Evolutionary conservation across 2,797 vertebrate species (phyloP), one percentile per base, ranked within the genome.

Genomic region (Meriones psammophilus): DNA sequence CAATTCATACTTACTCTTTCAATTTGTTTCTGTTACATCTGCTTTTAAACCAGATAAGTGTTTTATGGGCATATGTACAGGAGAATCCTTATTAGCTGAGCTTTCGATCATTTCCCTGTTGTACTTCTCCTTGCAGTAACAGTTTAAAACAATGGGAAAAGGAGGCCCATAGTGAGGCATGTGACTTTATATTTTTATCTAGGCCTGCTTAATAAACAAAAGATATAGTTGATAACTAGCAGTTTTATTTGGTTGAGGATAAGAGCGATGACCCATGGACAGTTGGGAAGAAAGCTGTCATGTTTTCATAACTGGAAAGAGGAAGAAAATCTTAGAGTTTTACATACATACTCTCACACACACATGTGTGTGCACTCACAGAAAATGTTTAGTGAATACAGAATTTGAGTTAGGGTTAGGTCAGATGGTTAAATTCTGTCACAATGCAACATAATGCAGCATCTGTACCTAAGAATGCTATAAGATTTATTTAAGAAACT

Each of bases 11-110:
- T 56, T 76, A 14, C 10, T 50, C 62, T 91, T 4, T 92, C 39
- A 80, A 20, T 79, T 88, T 93, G 30, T 83, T 95, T 92, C 58
- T 86, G 68, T 30, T 36, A n/a, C 46, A 54, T 36, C 36, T 0
- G 12, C 71, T 64, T 97, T n/a, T 54, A 89, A n/a, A 56, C 12
- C 93, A 71, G 95, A 73, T 73, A 81, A 79, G 30, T 28, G 68
- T 91, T 96, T 96, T 76, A 78, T 64, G 66, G 60, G 22, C 71
- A 33, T 0, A 2, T 0, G 5, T 0, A 88, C 71, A 36, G 39
- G 4, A 50, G 2, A 78, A n/a, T 66, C 33, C 30, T 73, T 62
- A 68, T 66, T 76, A 66, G 76, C 36, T 84, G 68, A 64, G n/a
- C 15, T 42, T 78, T 0, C 56, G 92, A 20, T 24, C n/a, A 26